Evolutionary conservation across 1,140 invertebrate genomes (phyloP).

Genomic region (Vanessa atalanta): DNA sequence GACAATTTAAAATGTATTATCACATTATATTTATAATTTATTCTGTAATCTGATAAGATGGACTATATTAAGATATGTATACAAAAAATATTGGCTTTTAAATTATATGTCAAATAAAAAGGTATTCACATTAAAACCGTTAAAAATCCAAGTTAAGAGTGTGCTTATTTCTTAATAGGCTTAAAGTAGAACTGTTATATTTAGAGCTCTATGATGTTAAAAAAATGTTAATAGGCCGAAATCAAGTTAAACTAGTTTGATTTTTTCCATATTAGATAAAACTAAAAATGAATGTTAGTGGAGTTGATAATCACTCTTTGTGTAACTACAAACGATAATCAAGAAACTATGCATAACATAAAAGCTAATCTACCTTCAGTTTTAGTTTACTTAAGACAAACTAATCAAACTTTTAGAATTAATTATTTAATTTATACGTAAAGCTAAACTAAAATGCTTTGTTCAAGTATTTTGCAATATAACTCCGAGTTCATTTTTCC

Average conservation of each 20-base stretch:
- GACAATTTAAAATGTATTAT: constrained; percentile 12
- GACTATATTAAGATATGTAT: not conserved
- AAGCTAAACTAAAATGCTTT: not conserved
- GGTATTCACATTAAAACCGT: too few species aligned
- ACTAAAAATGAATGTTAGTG: not conserved
- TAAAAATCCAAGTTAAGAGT: too few species aligned
- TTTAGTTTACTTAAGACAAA: constrained; percentile 7
- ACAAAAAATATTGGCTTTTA: too few species aligned
- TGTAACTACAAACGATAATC: not conserved
- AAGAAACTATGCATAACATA: not conserved
- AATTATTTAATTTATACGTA: not conserved
- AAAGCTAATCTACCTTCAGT: too few species aligned
- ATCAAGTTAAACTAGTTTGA: not conserved
- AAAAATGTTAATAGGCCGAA: not conserved
- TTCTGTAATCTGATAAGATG: not conserved
- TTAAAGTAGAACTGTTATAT: not conserved
- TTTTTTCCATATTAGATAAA: not conserved
- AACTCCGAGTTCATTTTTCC: not conserved
- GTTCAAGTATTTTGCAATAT: not conserved
- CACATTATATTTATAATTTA: constrained; percentile 2
- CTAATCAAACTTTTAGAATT: not conserved
- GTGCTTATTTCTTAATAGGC: too few species aligned
- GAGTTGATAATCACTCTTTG: not conserved
- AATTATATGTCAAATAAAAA: too few species aligned
- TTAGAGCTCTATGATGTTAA: not conserved